Conservation (phyloP, 1,140 invertebrate genomes). For the Nilaparvata lugens region DNA sequence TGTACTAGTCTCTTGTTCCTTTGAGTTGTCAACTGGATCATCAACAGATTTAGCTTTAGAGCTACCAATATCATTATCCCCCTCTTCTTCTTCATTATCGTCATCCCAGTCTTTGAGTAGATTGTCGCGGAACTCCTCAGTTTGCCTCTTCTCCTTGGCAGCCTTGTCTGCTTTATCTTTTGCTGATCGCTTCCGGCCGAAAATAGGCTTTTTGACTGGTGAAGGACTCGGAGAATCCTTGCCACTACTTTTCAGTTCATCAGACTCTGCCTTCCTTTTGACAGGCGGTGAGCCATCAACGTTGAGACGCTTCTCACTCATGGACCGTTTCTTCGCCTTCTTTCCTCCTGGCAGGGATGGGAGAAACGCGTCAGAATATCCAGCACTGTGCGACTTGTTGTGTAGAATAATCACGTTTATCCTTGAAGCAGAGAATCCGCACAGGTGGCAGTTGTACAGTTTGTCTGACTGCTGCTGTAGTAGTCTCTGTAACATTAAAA, state of each 20-base stretch:
- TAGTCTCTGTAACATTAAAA: too few relatives aligned
- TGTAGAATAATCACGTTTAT: slow-evolving; percentile 61
- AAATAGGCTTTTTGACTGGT: slow-evolving; percentile 14
- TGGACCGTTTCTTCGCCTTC: slow-evolving; percentile 26
- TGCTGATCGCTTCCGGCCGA: slow-evolving; percentile 10
- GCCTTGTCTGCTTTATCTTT: slow-evolving; percentile 13
- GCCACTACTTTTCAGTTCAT: neutral
- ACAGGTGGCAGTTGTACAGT: slow-evolving; percentile 51
- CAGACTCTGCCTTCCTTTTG: neutral
- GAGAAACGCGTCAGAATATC: slow-evolving; percentile 34
- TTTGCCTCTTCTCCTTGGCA: slow-evolving; percentile 13
- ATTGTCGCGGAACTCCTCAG: slow-evolving; percentile 16
- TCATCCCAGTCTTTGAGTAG: slow-evolving; percentile 20
- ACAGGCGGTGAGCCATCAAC: neutral
- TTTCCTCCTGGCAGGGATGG: slow-evolving; percentile 35
- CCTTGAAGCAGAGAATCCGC: slow-evolving; percentile 50
- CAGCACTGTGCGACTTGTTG: slow-evolving; percentile 48
- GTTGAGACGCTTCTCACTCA: too few relatives aligned
- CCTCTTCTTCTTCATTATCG: too few relatives aligned
- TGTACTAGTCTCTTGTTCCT: slow-evolving; percentile 20
- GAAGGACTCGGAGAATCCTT: slow-evolving; percentile 8
- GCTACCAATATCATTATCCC: slow-evolving; percentile 13
- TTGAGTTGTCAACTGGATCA: neutral
- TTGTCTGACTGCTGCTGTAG: too few relatives aligned
- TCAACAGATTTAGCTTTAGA: slow-evolving; percentile 5